A percentile compares a stretch with the other conserved stretches of the same genome.
phyloP scores from a whole-genome alignment of 2,113 vertebrate species.

The Probosciger aterrimus region DNA sequence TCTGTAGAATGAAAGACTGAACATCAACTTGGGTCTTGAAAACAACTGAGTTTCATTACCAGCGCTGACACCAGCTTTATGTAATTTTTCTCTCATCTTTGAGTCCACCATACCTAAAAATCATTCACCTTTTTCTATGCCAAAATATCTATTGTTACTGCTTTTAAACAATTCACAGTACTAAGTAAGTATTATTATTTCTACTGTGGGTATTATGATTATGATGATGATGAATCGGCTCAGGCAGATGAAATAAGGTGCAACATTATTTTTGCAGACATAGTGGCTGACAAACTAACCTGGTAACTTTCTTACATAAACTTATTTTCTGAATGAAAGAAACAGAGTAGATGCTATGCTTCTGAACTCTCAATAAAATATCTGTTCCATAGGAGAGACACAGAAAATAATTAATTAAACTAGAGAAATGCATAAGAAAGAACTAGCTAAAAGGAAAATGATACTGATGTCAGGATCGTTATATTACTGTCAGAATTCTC shows the following conservation, averaged over 20 bases:
- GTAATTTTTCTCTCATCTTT: background rate
- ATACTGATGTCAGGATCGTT: background rate
- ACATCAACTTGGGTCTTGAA: background rate
- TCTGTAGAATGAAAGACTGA: background rate
- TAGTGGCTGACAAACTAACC: background rate
- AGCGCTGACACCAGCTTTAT: background rate
- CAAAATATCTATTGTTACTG: background rate
- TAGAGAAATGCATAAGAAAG: background rate
- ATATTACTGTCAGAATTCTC: background rate
- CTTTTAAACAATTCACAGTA: background rate
- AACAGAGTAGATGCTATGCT: background rate
- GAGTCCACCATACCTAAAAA: background rate
- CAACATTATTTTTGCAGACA: background rate
- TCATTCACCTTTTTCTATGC: accelerated
- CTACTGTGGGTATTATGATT: background rate
- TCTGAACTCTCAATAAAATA: background rate
- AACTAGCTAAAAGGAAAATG: background rate
- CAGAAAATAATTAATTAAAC: background rate
- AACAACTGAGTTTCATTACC: background rate
- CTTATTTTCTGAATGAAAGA: background rate
- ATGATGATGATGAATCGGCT: background rate
- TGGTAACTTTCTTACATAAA: background rate
- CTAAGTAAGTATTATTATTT: background rate
- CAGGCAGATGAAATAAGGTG: background rate
- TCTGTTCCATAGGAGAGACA: background rate